Percentiles rank a stretch among this genome's conserved stretches.
phyloP scores from a whole-genome alignment of 2,797 vertebrate genomes.

The Malurus leucopterus region DNA sequence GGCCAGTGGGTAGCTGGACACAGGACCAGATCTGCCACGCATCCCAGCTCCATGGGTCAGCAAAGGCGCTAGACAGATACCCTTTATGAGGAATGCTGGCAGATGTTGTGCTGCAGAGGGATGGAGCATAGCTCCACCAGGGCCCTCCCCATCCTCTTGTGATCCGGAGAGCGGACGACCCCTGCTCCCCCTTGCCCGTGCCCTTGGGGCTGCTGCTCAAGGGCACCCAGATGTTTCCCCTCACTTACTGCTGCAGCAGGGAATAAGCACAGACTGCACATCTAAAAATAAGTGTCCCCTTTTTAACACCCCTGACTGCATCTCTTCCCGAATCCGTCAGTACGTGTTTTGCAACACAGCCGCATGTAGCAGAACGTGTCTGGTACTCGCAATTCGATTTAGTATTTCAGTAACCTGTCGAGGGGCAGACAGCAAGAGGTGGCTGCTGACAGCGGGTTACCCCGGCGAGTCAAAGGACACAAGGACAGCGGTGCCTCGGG shows the following conservation, averaged over 20 bases:
- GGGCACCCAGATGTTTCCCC: constrained; percentile 34
- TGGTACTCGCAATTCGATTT: neutral
- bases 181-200: neutral
- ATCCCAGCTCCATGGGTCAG: neutral
- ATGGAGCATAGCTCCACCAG: neutral
- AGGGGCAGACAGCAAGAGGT: neutral
- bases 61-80: neutral
- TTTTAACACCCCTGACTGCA: neutral
- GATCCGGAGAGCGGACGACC: neutral
- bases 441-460: neutral
- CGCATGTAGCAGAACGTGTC: neutral
- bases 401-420: neutral
- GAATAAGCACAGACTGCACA: neutral
- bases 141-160: neutral
- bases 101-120: neutral
- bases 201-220: constrained; percentile 39
- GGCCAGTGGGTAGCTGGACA: neutral
- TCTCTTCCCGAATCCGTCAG: neutral
- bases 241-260: neutral
- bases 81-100: neutral
- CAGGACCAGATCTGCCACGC: neutral
- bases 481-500: neutral
- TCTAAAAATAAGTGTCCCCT: constrained; percentile 41
- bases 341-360: neutral
- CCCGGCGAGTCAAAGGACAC: neutral